Conservation (phyloP, 2,797 vertebrate species). For the Carduelis carduelis region DNA sequence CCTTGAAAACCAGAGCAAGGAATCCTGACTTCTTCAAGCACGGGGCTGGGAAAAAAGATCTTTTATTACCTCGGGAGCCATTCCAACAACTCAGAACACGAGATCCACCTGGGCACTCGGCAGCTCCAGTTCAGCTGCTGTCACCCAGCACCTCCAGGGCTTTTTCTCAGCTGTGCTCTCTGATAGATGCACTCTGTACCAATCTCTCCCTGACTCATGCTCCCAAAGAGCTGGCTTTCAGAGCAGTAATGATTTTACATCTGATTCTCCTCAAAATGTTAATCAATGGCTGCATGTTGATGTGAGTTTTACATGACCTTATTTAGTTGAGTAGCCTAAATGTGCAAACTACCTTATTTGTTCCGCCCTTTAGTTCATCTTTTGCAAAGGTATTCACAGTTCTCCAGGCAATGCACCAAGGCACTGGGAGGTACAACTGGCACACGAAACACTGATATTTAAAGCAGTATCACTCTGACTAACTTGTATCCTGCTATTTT, state of each 20-base stretch:
- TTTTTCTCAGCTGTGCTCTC: not conserved
- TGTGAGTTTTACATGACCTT: not conserved
- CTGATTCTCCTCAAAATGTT: not conserved
- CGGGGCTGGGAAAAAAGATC: not conserved
- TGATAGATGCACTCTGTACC: not conserved
- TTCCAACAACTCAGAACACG: not conserved
- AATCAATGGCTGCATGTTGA: not conserved
- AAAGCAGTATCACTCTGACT: not conserved
- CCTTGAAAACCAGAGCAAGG: not conserved
- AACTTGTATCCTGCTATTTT: not conserved
- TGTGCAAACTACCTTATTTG: not conserved
- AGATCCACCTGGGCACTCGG: rapidly evolving
- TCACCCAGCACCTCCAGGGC: not conserved
- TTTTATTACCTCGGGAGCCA: not conserved
- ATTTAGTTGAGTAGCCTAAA: not conserved
- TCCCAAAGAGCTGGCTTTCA: not conserved
- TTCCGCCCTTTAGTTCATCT: not conserved
- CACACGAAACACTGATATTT: not conserved
- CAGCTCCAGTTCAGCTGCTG: rapidly evolving
- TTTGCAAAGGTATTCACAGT: not conserved
- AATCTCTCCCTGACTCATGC: not conserved
- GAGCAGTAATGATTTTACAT: not conserved
- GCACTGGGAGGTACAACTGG: not conserved
- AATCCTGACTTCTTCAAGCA: not conserved
- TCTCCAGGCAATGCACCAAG: not conserved